phyloP scores from a whole-genome alignment of 2,797 vertebrate genomes.

The Tenualosa ilisha region DNA sequence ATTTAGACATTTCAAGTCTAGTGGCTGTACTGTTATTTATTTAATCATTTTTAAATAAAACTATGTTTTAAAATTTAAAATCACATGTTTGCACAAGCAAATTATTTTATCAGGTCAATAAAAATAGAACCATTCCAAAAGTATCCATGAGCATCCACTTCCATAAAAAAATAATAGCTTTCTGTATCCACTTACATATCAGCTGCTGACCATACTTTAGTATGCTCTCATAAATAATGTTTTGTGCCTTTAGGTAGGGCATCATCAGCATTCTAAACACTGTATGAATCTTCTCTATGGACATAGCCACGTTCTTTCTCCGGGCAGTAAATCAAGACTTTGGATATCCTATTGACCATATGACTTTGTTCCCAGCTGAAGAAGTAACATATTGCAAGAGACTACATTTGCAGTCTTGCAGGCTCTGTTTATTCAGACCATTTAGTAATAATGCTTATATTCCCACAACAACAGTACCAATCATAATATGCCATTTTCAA shows the following conservation, averaged over 20 bases:
- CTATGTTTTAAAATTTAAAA: background rate
- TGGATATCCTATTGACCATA: background rate
- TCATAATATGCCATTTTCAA: constrained; percentile 35
- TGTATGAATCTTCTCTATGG: background rate
- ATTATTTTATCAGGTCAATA: background rate
- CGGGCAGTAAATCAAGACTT: background rate
- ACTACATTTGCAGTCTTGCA: background rate
- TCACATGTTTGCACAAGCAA: background rate
- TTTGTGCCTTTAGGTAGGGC: background rate
- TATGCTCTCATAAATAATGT: background rate
- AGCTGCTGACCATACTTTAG: background rate
- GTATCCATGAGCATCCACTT: background rate
- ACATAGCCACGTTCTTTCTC: background rate
- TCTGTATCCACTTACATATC: background rate
- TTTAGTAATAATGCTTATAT: constrained; percentile 22
- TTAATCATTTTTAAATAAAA: background rate
- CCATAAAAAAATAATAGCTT: background rate
- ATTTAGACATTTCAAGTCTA: background rate
- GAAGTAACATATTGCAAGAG: background rate
- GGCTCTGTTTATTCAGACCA: constrained; percentile 30
- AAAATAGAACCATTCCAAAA: background rate
- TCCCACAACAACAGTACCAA: constrained; percentile 33
- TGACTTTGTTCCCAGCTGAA: background rate
- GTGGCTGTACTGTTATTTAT: background rate
- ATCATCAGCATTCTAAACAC: background rate